Evolutionary conservation across 2,888 invertebrate genomes (phyloP).

Genomic region (Chironomus riparius): DNA sequence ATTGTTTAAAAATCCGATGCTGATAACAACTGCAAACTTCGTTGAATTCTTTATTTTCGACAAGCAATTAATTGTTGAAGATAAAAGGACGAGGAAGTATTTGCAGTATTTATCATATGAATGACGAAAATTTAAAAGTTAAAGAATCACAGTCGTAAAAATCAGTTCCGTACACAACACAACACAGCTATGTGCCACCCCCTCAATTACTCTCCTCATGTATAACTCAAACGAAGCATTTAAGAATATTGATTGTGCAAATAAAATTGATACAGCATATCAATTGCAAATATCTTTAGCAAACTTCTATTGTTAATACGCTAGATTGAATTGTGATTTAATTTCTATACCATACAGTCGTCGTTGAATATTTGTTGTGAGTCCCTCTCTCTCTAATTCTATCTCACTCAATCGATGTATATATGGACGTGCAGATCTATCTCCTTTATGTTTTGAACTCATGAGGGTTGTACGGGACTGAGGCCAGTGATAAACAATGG

Average conservation of each 20-base stretch:
- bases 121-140: background rate
- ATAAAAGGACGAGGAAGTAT: background rate
- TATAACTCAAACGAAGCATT: background rate
- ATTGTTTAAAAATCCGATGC: background rate
- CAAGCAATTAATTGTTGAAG: background rate
- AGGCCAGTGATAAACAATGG: conserved; percentile 12
- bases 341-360: conserved; percentile 4
- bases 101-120: background rate
- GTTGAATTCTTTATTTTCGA: background rate
- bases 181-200: conserved; percentile 1
- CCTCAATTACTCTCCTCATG: conserved; percentile 3
- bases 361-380: too few relatives aligned
- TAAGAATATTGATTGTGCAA: conserved; percentile 24
- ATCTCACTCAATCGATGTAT: background rate
- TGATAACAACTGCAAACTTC: too few relatives aligned
- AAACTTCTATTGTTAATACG: conserved; percentile 20
- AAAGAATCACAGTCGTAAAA: too few relatives aligned
- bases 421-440: background rate
- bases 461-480: background rate
- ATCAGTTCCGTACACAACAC: background rate
- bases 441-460: background rate
- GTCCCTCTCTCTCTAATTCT: too few relatives aligned
- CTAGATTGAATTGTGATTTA: conserved; percentile 24
- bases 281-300: conserved; percentile 25
- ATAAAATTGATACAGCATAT: conserved; percentile 27